Percentiles rank a stretch among this genome's conserved stretches.
These are phyloP conservation scores for Dryobota labecula DNA, from an alignment of 2,888 invertebrate species.

Conservation along the genomic window DNA sequence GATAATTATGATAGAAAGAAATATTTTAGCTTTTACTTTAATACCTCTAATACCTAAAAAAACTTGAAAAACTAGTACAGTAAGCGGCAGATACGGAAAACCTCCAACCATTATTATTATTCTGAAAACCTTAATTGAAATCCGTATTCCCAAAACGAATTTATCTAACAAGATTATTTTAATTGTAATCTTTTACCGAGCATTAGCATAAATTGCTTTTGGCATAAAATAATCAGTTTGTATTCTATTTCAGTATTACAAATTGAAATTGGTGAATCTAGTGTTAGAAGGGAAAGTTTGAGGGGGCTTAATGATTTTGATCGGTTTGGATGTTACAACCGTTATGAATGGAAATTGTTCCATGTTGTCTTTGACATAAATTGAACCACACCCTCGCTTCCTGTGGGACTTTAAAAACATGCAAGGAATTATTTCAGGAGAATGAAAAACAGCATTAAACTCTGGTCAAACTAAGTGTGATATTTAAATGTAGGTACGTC, in stretches of 20 bases:
- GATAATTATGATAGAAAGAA: too few relatives aligned
- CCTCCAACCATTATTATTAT: constrained; percentile 21
- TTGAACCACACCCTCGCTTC: neutral
- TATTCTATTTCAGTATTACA: constrained; percentile 22
- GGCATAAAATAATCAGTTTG: constrained; percentile 45
- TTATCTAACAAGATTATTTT: constrained; percentile 60
- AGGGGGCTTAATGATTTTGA: neutral
- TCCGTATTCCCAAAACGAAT: constrained; percentile 57
- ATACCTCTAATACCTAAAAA: neutral
- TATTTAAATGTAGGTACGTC: neutral
- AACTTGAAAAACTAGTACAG: neutral
- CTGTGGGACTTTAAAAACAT: neutral
- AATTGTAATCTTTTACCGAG: constrained; percentile 59
- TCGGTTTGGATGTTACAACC: neutral
- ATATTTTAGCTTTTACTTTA: neutral
- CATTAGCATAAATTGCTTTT: constrained; percentile 59
- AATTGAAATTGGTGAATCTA: constrained; percentile 25
- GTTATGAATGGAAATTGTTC: neutral
- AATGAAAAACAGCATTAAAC: neutral
- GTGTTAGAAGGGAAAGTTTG: constrained; percentile 28
- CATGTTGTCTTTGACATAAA: neutral
- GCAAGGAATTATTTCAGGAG: neutral
- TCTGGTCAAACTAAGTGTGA: neutral
- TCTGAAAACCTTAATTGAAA: constrained; percentile 51
- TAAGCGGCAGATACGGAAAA: neutral